Evolutionary conservation across 2,113 vertebrate species (phyloP), one percentile per base, ranked within the genome.

Genomic region (Uropsilus gracilis): DNA sequence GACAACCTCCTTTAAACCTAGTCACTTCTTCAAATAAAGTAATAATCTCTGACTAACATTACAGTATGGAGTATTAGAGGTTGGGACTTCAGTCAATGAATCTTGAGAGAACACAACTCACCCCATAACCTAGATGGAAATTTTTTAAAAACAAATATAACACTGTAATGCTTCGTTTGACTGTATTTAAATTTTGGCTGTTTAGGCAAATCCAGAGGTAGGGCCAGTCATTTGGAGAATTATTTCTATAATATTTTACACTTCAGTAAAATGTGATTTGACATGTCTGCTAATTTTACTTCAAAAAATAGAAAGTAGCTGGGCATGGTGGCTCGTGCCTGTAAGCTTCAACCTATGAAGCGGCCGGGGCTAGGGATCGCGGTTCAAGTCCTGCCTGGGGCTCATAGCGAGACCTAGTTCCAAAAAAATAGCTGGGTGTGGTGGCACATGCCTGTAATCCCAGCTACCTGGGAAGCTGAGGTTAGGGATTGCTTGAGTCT

Each of bases 151-250:
- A 88, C 57, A n/a, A n/a, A n/a, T 88, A 82, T 7, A 86, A 76
- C 8, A 1, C 24, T 80, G 8, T 82, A 7, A 48, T 89, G 2
- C 1, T 64, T 63, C 13, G 5, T 22, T 48, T 78, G 87, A 18
- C 89, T 91, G 89, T 84, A 95, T 89, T 64, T 76, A 14, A 91
- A 50, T 42, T 89, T 95, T 82, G 48, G 26, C 24, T 84, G 18
- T 94, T 96, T 87, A 46, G 20, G 91, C 30, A 86, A 92, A 82
- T 59, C 11, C 26, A 17, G 69, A 89, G 16, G 50, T 18, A 96
- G n/a, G 37, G n/a, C 16, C 26, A 90, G 34, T 39, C 20, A 10
- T 72, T 82, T 76, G 76, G 61, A 71, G 39, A 85, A 89, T 69
- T 69, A 77, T 61, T 64, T 86, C 39, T 86, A 71, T 4, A 82